Base-by-base conservation (phyloP, 2,113 vertebrate genomes). In the Ellobius talpinus region DNA sequence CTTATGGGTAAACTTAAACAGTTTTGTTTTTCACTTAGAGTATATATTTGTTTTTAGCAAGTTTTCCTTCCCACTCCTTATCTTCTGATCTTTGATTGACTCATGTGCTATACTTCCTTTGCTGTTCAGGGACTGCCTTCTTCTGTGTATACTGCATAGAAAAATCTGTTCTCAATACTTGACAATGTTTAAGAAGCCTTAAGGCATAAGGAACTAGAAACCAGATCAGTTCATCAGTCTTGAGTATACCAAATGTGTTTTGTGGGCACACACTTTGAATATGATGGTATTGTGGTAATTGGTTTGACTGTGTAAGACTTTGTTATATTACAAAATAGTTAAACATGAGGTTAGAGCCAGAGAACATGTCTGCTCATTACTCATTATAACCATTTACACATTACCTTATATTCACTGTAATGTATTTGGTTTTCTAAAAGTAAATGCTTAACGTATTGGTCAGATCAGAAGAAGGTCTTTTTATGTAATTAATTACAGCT, bases 291-390 rank as follows among this genome's bases (percentile, higher is more conserved):
- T 94, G 77, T 72, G 55, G 96, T 93, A 84, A 84, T 88, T 96
- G 94, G 70, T 79, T 76, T 95, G 79, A 95, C 88, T 65, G 66
- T 95, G 10, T 78, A 94, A 91, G 94, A 73, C 36, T 95, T 91
- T 73, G 36, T 70, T 91, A 17, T 94, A 85, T 92, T 65, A 92
- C 47, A 42, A 94, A 96, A 94, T 96, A 94, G 95, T 97, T 97
- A 89, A 96, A 96, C 85, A 95, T 93, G 85, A 52, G 23, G 13
- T 90, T 95, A 85, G 50, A 85, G 39, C 84, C 65, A 88, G 93
- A 77, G 68, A 90, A 93, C 78, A 89, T 72, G 73, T 36, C 68
- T 96, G 76, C 47, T 86, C 77, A 66, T 92, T 89, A 90, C 61
- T 96, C 63, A 68, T 91, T 85, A 63, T 78, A 82, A 78, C 91